Evolutionary conservation across 2,113 vertebrate species (phyloP).

Genomic region (Aviceda subcristata): DNA sequence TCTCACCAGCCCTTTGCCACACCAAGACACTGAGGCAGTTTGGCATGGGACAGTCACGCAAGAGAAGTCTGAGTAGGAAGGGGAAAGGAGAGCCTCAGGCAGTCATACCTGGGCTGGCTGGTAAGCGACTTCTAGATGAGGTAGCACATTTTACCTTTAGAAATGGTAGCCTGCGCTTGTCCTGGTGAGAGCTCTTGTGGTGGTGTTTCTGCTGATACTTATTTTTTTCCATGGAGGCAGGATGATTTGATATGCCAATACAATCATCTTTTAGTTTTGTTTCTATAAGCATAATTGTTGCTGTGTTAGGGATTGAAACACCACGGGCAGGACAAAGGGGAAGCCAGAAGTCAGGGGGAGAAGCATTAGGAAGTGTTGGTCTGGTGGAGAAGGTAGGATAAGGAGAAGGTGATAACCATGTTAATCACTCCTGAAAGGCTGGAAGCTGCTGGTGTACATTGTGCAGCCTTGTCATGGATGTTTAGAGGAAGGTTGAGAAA

Average conservation of each 20-base stretch:
- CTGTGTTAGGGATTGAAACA: neutral
- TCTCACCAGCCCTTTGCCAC: neutral
- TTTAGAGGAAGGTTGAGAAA: neutral
- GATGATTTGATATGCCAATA: neutral
- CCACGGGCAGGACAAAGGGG: neutral
- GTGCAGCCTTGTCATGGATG: neutral
- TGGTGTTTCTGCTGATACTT: neutral
- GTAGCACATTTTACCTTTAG: neutral
- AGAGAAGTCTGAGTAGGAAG: neutral
- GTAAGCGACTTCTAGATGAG: neutral
- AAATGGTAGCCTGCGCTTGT: neutral
- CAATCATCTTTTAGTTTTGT: neutral
- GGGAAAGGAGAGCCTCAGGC: neutral
- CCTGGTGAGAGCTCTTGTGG: neutral
- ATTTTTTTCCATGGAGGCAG: neutral
- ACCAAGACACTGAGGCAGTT: neutral
- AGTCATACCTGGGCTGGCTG: neutral
- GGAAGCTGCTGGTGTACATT: fast-evolving
- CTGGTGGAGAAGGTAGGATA: neutral
- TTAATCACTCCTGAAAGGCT: neutral
- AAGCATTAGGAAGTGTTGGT: neutral
- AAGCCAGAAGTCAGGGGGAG: neutral
- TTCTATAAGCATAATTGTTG: neutral
- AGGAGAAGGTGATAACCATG: neutral
- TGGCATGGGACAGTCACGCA: neutral